Evolutionary conservation across 2,888 invertebrate species (phyloP), one percentile per base, ranked within the genome.

Genomic region (Volucella bombylans): DNA sequence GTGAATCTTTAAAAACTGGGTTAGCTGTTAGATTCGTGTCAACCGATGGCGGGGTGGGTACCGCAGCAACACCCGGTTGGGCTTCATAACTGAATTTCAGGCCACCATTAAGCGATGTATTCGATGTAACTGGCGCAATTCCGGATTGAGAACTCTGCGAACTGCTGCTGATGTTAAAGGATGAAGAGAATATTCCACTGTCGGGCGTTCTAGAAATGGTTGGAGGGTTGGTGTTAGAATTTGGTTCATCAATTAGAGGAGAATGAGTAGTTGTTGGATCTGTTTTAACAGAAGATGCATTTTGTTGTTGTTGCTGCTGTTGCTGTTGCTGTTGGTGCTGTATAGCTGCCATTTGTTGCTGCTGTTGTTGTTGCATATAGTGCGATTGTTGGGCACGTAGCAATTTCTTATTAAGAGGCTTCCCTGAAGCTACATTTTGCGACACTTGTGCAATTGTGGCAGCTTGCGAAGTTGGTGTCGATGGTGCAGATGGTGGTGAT

Each of bases 1-100:
- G 96, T 0, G 96, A 96, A 87, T 96, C 96, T 90, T 95, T 96
- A n/a, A 95, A 93, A 1, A 93, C 92, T 8, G 87, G 31, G n/a
- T 65, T 76, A 47, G 59, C 77, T 14, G 55, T 45, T n/a, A 82
- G 87, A 69, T 88, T 88, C 52, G 89, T 88, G 83, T 90, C 90
- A 81, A 89, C 73, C 52, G 74, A 55, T 38, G 87, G 72, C 2
- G 87, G 82, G 11, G 88, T 83, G 1, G 77, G 69, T 1, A 64
- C 68, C 10, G 82, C 74, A 18, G 86, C 81, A 9, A 47, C 69
- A 9, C 85, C 85, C 0, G 88, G 47, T 88, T 93, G 93, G 38
- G 93, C 91, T 87, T 94, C 94, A 83, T 93, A 94, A 3, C 91
- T 91, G 74, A 93, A 93, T 88, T 93, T 94, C 10, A 93, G 89